Evolutionary conservation across 37 sponge, comb jelly and placozoan species (phyloP), one percentile per base, ranked within the genome.

Genomic region (Halichondria panicea): DNA sequence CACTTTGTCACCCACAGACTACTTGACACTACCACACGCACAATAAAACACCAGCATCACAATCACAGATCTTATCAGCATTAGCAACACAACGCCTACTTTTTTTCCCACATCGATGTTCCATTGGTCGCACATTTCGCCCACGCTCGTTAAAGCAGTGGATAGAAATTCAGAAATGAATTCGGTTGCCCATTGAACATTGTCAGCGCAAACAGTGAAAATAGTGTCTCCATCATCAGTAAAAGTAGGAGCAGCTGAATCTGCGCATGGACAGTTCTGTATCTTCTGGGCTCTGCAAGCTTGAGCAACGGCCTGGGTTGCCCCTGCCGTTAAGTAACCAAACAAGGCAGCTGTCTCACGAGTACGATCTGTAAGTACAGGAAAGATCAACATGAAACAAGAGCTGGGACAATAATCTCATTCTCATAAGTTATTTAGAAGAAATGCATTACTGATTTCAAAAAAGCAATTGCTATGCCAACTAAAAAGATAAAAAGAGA

Each of bases 301-400:
- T 2, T 21, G 3, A 1, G 82, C 86, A 0, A 81, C 21, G 0
- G 57, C 52, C 42, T 56, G 63, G 0, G 69, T 62, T 1, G 77
- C 74, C 18, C 70, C 78, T 22, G 87, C 87, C 21, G 43, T 48
- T 50, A 85, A 28, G 40, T 86, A 61, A 2, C 74, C 66, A 45
- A 72, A 39, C 4, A 84, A n/a, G 21, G 78, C 57, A 7, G 77
- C 78, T 15, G 82, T 85, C 36, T 89, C 89, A 33, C 80, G 42
- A 2, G 84, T 83, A n/a, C 30, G 24, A 35, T 55, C 89, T 83
- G 74, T 34, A 58, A 8, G 52, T 44, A 27, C 35, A n/a, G n/a
- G n/a, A n/a, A 34, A 28, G 41, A 13, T 4, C 12, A 13, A 2
- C 18, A 34, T 72, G 57, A 19, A 55, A 21, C n/a, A 15, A 19